These are phyloP conservation scores for Anthoscopus minutus DNA, from an alignment of 2,113 vertebrate genomes.

Conservation along the genomic window DNA sequence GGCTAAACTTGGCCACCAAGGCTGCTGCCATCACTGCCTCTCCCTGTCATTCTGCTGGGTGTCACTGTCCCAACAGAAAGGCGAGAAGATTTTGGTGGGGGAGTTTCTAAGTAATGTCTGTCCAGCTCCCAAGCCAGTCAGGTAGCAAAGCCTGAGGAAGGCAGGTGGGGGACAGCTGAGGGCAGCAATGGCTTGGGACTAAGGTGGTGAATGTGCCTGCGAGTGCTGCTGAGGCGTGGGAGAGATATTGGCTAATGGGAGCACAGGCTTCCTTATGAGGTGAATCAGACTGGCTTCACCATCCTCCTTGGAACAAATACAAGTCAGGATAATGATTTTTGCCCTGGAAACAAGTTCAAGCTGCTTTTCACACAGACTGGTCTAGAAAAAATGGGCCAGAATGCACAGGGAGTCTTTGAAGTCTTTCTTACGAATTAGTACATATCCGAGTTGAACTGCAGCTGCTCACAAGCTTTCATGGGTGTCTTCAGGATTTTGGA, in stretches of 20 bases:
- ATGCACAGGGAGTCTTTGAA: background rate
- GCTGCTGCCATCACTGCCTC: background rate
- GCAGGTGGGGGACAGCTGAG: background rate
- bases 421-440: background rate
- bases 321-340: background rate
- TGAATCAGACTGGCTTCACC: background rate
- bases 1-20: background rate
- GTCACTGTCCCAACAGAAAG: background rate
- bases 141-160: background rate
- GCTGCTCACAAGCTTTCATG: background rate
- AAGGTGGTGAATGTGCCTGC: rapidly evolving
- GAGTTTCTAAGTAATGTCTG: background rate
- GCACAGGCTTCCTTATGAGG: background rate
- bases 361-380: background rate
- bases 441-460: background rate
- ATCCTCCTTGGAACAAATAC: background rate
- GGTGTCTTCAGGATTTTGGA: background rate
- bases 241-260: rapidly evolving
- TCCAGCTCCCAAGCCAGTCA: background rate
- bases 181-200: background rate
- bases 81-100: background rate
- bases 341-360: background rate
- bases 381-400: background rate
- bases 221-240: rapidly evolving
- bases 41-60: background rate